phyloP scores from a whole-genome alignment of 2,888 invertebrate species.

The Cinara cedri region DNA sequence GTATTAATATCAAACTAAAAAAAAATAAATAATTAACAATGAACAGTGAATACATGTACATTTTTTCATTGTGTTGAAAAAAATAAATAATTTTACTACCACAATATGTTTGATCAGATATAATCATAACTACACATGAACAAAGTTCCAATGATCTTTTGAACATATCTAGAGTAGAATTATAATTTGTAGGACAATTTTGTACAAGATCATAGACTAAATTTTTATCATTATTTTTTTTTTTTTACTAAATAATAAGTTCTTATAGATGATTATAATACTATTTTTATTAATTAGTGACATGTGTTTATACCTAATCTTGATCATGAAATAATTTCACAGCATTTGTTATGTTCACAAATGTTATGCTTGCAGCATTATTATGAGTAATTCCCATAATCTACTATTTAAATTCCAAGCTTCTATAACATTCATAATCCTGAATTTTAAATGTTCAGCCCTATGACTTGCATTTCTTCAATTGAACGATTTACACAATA shows the following conservation, averaged over 20 bases:
- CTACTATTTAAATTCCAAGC: conserved; percentile 8
- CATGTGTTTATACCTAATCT: conserved; percentile 11
- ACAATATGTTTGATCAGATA: conserved; percentile 16
- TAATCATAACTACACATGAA: conserved; percentile 29
- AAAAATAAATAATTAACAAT: no score
- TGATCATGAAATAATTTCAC: conserved; percentile 23
- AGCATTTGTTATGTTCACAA: conserved; percentile 14
- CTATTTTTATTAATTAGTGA: conserved; percentile 14
- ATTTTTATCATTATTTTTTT: conserved; percentile 14
- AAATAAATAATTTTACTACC: conserved; percentile 18
- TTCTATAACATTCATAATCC: not conserved
- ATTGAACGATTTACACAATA: no score
- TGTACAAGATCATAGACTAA: conserved; percentile 10
- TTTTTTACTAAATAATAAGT: no score
- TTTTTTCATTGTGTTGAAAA: no score
- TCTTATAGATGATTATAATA: conserved; percentile 26
- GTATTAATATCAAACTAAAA: no score
- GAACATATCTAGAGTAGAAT: conserved; percentile 26
- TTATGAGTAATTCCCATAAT: conserved; percentile 21
- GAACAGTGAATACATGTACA: no score
- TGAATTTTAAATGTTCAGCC: conserved; percentile 23
- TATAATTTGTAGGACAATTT: conserved; percentile 21
- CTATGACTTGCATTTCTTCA: no score
- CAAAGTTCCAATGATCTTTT: conserved; percentile 13
- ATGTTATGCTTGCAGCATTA: conserved; percentile 32